Evolutionary conservation across 2,888 invertebrate species (phyloP).

Genomic region (Agapostemon virescens): DNA sequence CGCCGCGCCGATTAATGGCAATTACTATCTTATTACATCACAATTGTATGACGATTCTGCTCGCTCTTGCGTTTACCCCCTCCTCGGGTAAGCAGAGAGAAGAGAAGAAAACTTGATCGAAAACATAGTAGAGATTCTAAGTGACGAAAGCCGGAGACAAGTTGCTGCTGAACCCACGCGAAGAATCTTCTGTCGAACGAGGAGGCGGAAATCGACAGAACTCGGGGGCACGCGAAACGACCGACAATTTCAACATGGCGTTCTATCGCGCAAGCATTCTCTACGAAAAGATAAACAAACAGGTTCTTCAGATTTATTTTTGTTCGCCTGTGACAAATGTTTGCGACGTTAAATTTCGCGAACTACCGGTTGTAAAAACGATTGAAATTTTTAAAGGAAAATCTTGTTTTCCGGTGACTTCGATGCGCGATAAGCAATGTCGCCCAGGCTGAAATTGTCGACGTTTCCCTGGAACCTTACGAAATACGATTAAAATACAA

Average conservation of each 20-base stretch:
- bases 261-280: background rate
- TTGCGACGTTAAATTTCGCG: background rate
- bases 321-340: background rate
- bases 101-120: conserved; percentile 60
- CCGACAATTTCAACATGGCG: background rate
- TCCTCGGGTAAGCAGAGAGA: conserved; percentile 57
- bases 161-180: conserved; percentile 44
- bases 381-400: background rate
- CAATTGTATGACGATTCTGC: conserved; percentile 67
- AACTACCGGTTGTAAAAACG: background rate
- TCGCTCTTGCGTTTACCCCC: conserved; percentile 60
- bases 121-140: conserved; percentile 53
- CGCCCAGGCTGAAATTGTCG: background rate
- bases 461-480: background rate
- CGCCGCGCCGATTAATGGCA: conserved; percentile 43
- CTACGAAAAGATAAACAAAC: background rate
- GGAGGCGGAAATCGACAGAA: conserved; percentile 14
- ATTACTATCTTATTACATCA: conserved; percentile 65
- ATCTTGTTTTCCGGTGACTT: too few species aligned
- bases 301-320: background rate
- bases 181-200: background rate
- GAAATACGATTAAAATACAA: conserved; percentile 2
- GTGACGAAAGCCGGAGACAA: conserved; percentile 54
- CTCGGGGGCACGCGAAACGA: background rate
- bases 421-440: background rate